Evolutionary conservation across 1,140 invertebrate species (phyloP).

Genomic region (Coptotermes formosanus): DNA sequence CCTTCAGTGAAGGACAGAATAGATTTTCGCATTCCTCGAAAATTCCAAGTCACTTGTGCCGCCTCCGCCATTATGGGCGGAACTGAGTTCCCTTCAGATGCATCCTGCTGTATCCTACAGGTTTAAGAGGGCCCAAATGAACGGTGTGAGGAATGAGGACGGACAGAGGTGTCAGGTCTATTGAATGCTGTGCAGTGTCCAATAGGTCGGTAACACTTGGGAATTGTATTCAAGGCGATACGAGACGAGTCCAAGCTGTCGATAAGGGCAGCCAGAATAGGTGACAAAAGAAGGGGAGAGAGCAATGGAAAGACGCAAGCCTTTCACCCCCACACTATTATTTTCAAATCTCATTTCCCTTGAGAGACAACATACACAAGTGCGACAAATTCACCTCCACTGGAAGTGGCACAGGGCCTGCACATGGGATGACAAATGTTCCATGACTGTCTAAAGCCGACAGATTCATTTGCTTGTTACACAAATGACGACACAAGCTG

Average conservation of each 20-base stretch:
- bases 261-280: background rate
- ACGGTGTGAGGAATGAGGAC: background rate
- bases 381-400: no score
- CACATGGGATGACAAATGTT: no score
- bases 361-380: no score
- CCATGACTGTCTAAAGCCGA: no score
- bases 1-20: no score
- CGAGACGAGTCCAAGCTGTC: background rate
- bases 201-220: background rate
- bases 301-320: background rate
- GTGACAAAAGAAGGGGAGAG: background rate
- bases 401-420: no score
- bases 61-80: background rate
- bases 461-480: no score
- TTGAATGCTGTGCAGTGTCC: constrained; percentile 18
- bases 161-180: background rate
- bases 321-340: background rate
- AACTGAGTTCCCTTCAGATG: background rate
- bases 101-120: background rate
- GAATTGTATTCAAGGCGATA: constrained; percentile 25
- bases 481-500: no score
- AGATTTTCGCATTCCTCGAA: no score
- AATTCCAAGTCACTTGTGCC: no score
- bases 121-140: background rate
- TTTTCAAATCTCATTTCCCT: constrained; percentile 5